phyloP scores from a whole-genome alignment of 2,888 invertebrate genomes.

The Morpho achilles region DNA sequence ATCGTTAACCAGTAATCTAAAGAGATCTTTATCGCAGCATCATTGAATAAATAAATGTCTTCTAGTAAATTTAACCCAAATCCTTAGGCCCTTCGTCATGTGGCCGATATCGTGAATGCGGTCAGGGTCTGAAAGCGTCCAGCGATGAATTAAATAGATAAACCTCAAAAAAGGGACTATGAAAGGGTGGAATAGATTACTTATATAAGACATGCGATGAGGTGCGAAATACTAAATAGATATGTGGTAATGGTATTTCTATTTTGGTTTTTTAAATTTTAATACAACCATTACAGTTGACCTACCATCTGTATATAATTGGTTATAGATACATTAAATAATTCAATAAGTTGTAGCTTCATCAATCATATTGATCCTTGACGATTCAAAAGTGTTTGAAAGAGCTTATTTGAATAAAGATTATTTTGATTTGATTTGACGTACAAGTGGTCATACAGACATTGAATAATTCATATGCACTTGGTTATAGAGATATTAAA shows the following conservation, averaged over 20 bases:
- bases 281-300: too few relatives aligned
- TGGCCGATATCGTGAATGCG: slow-evolving; percentile 74
- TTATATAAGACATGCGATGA: slow-evolving; percentile 28
- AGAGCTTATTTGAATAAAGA: too few relatives aligned
- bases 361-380: too few relatives aligned
- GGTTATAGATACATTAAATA: too few relatives aligned
- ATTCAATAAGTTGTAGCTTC: too few relatives aligned
- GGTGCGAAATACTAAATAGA: slow-evolving; percentile 24
- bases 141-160: slow-evolving; percentile 77
- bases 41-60: slow-evolving; percentile 74
- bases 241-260: background rate
- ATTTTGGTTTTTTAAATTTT: too few relatives aligned
- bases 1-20: slow-evolving; percentile 51
- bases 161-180: slow-evolving; percentile 58
- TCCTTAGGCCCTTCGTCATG: slow-evolving; percentile 66
- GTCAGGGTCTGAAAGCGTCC: slow-evolving; percentile 72
- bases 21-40: slow-evolving; percentile 59
- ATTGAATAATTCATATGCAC: too few relatives aligned
- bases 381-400: too few relatives aligned
- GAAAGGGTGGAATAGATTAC: slow-evolving; percentile 48
- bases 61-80: slow-evolving; percentile 76
- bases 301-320: too few relatives aligned
- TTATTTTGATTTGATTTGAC: too few relatives aligned
- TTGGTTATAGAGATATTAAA: too few relatives aligned
- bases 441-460: too few relatives aligned